These are phyloP conservation scores for Galago senegalensis DNA, from an alignment of 2,797 vertebrate species.

Conservation along the genomic window DNA sequence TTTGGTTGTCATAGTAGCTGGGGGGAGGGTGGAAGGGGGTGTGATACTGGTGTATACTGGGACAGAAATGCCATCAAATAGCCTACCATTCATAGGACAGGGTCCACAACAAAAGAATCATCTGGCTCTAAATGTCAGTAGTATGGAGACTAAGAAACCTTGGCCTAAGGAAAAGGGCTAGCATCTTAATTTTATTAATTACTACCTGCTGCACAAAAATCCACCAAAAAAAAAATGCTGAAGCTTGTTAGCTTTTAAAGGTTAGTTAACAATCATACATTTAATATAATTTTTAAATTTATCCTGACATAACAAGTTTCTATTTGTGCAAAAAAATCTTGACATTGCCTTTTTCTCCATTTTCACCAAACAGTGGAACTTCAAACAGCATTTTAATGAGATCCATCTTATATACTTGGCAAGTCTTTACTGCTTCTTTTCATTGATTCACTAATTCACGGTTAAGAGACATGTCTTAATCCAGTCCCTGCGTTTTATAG, in stretches of 20 bases:
- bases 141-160: neutral
- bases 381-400: neutral
- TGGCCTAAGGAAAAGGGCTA: neutral
- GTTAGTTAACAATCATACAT: neutral
- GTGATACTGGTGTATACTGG: neutral
- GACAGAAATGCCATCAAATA: neutral
- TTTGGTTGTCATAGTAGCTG: neutral
- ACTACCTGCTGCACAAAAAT: neutral
- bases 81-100: neutral
- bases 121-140: neutral
- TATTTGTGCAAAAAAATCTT: conserved; percentile 2
- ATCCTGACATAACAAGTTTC: conserved; percentile 10
- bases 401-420: neutral
- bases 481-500: neutral
- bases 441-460: neutral
- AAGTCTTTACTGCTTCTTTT: conserved; percentile 42
- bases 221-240: neutral
- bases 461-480: conserved; percentile 15
- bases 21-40: too few relatives aligned
- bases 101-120: neutral
- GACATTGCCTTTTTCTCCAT: conserved; percentile 36
- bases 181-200: neutral
- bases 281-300: conserved; percentile 24
- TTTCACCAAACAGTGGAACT: conserved; percentile 45
- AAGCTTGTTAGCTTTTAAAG: neutral